Evolutionary conservation across 2,888 invertebrate genomes (phyloP).

Genomic region (Ophion slaviceki): DNA sequence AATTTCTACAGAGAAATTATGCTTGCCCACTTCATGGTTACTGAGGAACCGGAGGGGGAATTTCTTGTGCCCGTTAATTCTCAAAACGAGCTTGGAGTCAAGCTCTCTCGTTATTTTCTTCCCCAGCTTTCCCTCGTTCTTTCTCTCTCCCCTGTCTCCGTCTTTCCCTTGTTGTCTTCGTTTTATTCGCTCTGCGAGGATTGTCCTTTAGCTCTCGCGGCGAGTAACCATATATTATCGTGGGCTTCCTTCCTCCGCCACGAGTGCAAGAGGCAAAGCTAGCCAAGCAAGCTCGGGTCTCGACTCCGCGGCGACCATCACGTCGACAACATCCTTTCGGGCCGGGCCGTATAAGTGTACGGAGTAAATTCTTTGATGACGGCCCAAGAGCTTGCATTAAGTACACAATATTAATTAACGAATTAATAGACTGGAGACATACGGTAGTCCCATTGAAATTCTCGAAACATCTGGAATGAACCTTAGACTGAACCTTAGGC

Average conservation of each 20-base stretch:
- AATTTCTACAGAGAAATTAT: constrained; percentile 39
- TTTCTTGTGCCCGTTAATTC: constrained; percentile 60
- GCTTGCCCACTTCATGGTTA: constrained; percentile 4
- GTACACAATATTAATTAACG: too few relatives aligned
- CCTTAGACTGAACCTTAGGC: too few relatives aligned
- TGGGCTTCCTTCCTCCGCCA: constrained; percentile 60
- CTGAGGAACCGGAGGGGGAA: constrained; percentile 34
- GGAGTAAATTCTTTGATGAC: background rate
- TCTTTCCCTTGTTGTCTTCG: constrained; percentile 37
- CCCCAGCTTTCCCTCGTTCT: constrained; percentile 37
- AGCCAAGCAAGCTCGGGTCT: constrained; percentile 46
- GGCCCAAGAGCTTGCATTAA: too few relatives aligned
- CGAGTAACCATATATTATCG: constrained; percentile 64
- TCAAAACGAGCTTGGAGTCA: constrained; percentile 56
- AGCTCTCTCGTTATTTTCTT: constrained; percentile 51
- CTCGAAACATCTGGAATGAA: too few relatives aligned
- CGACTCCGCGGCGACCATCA: constrained; percentile 52
- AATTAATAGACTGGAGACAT: too few relatives aligned
- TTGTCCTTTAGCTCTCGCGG: constrained; percentile 58
- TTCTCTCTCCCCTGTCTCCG: constrained; percentile 25
- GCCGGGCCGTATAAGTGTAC: constrained; percentile 24
- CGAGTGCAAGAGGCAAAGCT: constrained; percentile 26
- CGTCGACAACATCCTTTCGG: constrained; percentile 53
- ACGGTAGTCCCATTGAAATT: too few relatives aligned
- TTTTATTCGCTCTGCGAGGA: constrained; percentile 58